Evolutionary conservation across 2,113 vertebrate genomes (phyloP).

Genomic region (Centropus unirufus): DNA sequence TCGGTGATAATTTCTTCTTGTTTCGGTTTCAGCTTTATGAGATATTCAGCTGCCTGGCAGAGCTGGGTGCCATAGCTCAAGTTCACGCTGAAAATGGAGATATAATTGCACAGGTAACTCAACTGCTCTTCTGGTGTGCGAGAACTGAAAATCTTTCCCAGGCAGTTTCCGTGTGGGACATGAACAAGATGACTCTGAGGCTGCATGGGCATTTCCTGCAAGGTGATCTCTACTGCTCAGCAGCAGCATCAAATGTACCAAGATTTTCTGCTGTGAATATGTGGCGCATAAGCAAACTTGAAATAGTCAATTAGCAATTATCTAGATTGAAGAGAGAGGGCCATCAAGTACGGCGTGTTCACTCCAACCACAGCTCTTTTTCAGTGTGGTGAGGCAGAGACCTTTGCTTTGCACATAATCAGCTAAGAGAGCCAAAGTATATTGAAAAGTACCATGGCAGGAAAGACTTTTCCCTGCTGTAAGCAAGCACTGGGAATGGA

Average conservation of each 20-base stretch:
- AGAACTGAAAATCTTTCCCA: background rate
- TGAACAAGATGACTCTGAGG: background rate
- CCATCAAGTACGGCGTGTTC: background rate
- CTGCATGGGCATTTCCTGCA: background rate
- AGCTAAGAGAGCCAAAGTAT: background rate
- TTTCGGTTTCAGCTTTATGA: slow-evolving; percentile 88
- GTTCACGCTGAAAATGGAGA: slow-evolving; percentile 98
- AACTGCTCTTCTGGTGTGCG: background rate
- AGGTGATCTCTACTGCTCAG: background rate
- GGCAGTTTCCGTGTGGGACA: background rate
- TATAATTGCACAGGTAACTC: slow-evolving; percentile 93
- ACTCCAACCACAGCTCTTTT: background rate
- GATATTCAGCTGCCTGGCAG: slow-evolving; percentile 91
- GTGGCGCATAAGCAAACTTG: background rate
- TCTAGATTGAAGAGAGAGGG: background rate
- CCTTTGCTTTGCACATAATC: background rate
- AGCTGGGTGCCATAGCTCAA: slow-evolving; percentile 91
- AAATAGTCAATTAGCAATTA: background rate
- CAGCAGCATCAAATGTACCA: background rate
- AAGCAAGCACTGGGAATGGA: background rate
- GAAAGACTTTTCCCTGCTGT: background rate
- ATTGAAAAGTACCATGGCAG: background rate
- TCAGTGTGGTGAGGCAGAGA: background rate
- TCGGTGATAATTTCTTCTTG: background rate
- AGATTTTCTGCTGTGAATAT: background rate